Evolutionary conservation across 2,888 invertebrate species (phyloP).

Genomic region (Oxyscelio sp.): DNA sequence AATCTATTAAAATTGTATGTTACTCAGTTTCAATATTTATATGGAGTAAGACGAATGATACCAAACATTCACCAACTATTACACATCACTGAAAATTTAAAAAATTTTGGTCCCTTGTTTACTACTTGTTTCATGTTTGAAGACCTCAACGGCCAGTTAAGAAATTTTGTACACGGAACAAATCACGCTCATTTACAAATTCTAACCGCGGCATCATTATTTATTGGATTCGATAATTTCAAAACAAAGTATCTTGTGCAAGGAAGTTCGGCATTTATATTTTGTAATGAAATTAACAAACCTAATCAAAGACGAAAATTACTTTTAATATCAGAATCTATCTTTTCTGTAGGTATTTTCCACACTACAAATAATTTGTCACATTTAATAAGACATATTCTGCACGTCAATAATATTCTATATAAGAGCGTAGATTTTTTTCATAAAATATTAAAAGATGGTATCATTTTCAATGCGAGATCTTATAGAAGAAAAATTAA

Average conservation of each 20-base stretch:
- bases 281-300: neutral
- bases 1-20: slow-evolving; percentile 62
- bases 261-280: neutral
- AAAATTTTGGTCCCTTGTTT: slow-evolving; percentile 70
- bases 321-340: neutral
- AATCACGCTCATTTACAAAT: slow-evolving; percentile 72
- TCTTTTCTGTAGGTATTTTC: too few species aligned
- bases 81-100: slow-evolving; percentile 70
- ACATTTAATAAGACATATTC: neutral
- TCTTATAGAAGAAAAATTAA: neutral
- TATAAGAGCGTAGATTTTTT: neutral
- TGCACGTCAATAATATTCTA: neutral
- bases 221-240: slow-evolving; percentile 47
- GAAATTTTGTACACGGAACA: too few species aligned
- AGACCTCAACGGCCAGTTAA: slow-evolving; percentile 71
- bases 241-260: slow-evolving; percentile 15
- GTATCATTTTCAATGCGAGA: neutral
- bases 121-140: slow-evolving; percentile 74
- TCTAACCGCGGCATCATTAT: neutral
- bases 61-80: slow-evolving; percentile 70
- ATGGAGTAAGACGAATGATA: slow-evolving; percentile 68
- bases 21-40: slow-evolving; percentile 62
- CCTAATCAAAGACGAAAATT: neutral
- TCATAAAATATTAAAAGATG: neutral
- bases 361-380: neutral